Evolutionary conservation across 2,888 invertebrate genomes (phyloP).

Genomic region (Lingula anatina): DNA sequence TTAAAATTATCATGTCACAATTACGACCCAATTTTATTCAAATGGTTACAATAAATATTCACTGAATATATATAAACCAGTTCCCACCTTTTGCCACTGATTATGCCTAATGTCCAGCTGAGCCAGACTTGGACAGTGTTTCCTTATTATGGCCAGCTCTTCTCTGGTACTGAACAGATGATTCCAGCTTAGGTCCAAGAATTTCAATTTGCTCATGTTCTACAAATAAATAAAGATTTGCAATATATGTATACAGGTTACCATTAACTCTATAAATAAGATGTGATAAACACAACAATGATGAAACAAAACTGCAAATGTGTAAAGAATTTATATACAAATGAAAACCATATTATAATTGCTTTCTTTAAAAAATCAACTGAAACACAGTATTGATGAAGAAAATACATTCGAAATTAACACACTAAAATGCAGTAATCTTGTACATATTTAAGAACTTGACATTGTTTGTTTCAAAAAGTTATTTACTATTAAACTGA

Average conservation of each 20-base stretch:
- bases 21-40: too few relatives aligned
- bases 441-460: too few relatives aligned
- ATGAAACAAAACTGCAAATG: neutral
- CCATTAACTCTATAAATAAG: neutral
- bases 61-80: too few relatives aligned
- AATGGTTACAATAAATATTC: too few relatives aligned
- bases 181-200: conserved; percentile 48
- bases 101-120: conserved; percentile 45
- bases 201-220: conserved; percentile 35
- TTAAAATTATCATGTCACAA: too few relatives aligned
- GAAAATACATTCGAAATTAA: too few relatives aligned
- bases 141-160: conserved; percentile 43
- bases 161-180: conserved; percentile 39
- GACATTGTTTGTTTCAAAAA: too few relatives aligned
- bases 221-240: conserved; percentile 10
- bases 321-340: neutral
- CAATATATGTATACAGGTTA: conserved; percentile 3
- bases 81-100: conserved; percentile 45
- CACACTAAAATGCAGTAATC: too few relatives aligned
- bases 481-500: too few relatives aligned
- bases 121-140: conserved; percentile 35
- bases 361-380: too few relatives aligned
- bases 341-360: too few relatives aligned
- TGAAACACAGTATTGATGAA: too few relatives aligned
- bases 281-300: neutral